Evolutionary conservation across 1,140 invertebrate genomes (phyloP).

Genomic region (Trichogramma pretiosum): DNA sequence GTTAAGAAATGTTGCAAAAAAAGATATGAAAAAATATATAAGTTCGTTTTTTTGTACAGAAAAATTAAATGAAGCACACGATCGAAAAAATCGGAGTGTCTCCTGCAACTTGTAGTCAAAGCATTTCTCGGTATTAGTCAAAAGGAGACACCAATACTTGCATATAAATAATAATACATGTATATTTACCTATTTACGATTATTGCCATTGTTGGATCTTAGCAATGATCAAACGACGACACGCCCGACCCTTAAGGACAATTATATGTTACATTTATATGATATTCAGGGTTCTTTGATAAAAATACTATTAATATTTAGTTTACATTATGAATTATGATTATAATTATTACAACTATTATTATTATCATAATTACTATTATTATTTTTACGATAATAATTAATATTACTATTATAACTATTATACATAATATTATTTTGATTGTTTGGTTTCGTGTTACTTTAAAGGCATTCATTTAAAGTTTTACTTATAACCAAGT

Average conservation of each 20-base stretch:
- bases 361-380: constrained; percentile 1
- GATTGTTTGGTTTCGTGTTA: constrained; percentile 33
- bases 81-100: constrained; percentile 10
- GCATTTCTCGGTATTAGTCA: constrained; percentile 14
- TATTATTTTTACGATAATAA: constrained; percentile 7
- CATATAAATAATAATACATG: no score
- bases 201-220: constrained; percentile 6
- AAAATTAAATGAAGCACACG: no score
- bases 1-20: not conserved
- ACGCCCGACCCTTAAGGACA: constrained; percentile 16
- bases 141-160: not conserved
- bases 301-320: constrained; percentile 15
- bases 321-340: constrained; percentile 4
- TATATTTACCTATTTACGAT: not conserved
- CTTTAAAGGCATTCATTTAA: constrained; percentile 32
- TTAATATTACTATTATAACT: constrained; percentile 3
- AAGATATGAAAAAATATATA: not conserved
- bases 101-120: constrained; percentile 10
- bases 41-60: constrained; percentile 8
- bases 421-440: constrained; percentile 12
- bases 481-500: constrained; percentile 28
- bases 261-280: constrained; percentile 25
- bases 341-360: constrained; percentile 18
- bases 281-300: constrained; percentile 28
- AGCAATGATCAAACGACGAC: constrained; percentile 4